Base-by-base conservation (phyloP, 2,113 vertebrate genomes). In the Baryphthengus martii region DNA sequence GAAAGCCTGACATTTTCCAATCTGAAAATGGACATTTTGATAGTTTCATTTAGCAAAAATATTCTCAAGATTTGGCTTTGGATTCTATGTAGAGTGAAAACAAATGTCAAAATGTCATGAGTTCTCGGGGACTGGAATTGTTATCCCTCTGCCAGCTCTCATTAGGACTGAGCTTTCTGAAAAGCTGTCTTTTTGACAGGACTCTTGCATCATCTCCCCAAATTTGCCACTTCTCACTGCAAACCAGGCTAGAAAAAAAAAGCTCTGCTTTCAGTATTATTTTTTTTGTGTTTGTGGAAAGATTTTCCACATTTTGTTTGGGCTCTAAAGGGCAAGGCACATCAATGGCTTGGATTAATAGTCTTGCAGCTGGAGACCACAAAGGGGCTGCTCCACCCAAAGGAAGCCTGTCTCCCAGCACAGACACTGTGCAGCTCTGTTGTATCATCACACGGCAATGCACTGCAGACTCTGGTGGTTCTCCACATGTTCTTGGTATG, bases 31-130 rank as follows among this genome's bases (percentile, higher is more conserved):
- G 76, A 81, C 45, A 63, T 73, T 92, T 66, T 90, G 29, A 65
- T 86, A 4, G 8, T 81, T 68, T 78, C 25, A 75, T 85, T 89
- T 76, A 90, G 44, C 44, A 81, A 84, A 93, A 84, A 55, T 80
- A 85, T 67, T 83, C 45, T 71, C 33, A 72, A 53, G 44, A 33
- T 78, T 89, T 92, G 44, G 44, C n/a, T 86, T 75, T 81, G 70
- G 40, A 87, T 92, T 86, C 53, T 49, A 33, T 28, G 40, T 49
- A 37, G 23, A 90, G 33, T 65, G 73, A 89, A 97, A 96, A 92
- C 66, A 92, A 96, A 94, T 72, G 88, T 94, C 95, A 90, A 92
- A 89, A 89, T 86, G 88, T 94, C 95, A 88, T 35, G 73, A 71
- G 72, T 75, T 95, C 39, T 84, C 76, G 89, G 37, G 40, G 80